Evolutionary conservation across 2,888 invertebrate genomes (phyloP).

Genomic region (Linnaemya vulpina): DNA sequence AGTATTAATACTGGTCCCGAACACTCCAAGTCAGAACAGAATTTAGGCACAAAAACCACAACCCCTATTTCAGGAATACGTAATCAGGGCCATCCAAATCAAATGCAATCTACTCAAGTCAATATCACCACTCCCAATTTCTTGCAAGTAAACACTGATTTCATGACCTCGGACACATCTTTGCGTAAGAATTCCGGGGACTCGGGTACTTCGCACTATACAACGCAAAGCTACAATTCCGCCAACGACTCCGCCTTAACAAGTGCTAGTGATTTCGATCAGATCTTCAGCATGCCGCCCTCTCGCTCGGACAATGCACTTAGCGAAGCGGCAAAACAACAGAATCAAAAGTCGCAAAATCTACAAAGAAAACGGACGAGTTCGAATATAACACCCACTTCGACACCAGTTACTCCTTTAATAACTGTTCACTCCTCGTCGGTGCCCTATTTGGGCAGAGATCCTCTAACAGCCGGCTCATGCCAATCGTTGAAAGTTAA

Average conservation of each 20-base stretch:
- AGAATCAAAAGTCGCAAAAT: conserved; percentile 85
- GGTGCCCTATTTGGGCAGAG: conserved; percentile 87
- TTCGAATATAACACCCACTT: conserved; percentile 81
- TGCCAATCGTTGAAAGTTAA: conserved; percentile 75
- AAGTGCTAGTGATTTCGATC: conserved; percentile 76
- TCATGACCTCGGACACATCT: conserved; percentile 79
- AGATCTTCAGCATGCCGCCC: conserved; percentile 86
- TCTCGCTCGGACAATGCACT: conserved; percentile 92
- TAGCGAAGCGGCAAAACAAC: conserved; percentile 83
- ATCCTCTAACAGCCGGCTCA: conserved; percentile 80
- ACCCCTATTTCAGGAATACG: conserved; percentile 67
- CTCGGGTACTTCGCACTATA: conserved; percentile 84
- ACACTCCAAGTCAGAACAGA: conserved; percentile 93
- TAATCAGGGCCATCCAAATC: conserved; percentile 61
- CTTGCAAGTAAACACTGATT: conserved; percentile 74
- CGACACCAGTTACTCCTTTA: conserved; percentile 74
- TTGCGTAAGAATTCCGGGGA: conserved; percentile 85
- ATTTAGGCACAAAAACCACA: conserved; percentile 80
- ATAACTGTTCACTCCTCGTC: conserved; percentile 83
- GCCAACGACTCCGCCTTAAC: conserved; percentile 78
- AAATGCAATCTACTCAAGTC: conserved; percentile 44
- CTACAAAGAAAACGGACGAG: conserved; percentile 85
- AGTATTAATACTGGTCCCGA: conserved; percentile 84
- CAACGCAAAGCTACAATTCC: conserved; percentile 82
- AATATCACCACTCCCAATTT: conserved; percentile 70